phyloP scores from a whole-genome alignment of 2,113 vertebrate genomes.

The Pelecanoides urinatrix region DNA sequence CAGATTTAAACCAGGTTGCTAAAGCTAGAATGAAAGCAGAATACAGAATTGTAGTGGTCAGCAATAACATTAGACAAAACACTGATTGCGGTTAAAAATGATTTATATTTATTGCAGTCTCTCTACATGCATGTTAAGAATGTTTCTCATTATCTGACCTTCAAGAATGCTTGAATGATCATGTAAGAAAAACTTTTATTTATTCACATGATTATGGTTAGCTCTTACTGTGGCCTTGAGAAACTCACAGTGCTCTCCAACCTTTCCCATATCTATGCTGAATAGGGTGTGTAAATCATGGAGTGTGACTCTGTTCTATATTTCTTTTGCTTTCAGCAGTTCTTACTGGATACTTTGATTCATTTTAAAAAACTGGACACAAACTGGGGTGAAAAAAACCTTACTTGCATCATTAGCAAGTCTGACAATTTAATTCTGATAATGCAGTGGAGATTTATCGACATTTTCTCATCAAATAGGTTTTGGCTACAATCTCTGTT shows the following conservation, averaged over 20 bases:
- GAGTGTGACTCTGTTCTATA: neutral
- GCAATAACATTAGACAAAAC: neutral
- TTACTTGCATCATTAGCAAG: neutral
- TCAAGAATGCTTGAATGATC: neutral
- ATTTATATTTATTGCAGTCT: neutral
- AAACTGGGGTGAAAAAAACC: neutral
- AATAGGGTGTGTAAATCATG: neutral
- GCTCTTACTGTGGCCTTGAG: neutral
- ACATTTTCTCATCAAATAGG: neutral
- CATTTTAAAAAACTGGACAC: neutral
- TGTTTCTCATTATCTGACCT: neutral
- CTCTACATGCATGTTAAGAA: neutral
- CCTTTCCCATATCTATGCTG: neutral
- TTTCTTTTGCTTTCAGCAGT: neutral
- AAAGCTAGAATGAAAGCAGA: neutral
- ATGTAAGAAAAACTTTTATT: neutral
- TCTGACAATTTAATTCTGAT: neutral
- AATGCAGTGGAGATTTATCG: neutral
- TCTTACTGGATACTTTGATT: neutral
- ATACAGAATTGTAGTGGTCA: neutral
- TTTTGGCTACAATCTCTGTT: neutral
- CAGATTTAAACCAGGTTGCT: neutral
- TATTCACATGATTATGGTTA: neutral
- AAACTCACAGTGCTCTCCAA: conserved; percentile 6
- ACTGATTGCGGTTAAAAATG: neutral